Evolutionary conservation across 2,113 vertebrate species (phyloP).

Genomic region (Atrichornis clamosus): DNA sequence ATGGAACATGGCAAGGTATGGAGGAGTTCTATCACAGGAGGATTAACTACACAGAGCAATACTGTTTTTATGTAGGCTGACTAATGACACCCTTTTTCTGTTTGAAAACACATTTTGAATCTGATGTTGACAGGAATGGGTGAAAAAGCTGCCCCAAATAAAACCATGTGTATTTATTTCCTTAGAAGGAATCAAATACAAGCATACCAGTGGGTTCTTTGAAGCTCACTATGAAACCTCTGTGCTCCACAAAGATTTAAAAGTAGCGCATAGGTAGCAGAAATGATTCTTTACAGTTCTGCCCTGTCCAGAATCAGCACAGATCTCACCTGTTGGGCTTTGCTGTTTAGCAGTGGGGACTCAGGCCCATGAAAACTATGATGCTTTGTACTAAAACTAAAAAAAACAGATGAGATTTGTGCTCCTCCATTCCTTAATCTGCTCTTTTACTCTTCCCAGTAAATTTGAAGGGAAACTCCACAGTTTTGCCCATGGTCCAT

Average conservation of each 20-base stretch:
- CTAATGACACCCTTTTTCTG: not conserved
- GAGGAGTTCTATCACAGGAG: not conserved
- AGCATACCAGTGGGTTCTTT: not conserved
- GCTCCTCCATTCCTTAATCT: not conserved
- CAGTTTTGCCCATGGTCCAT: not conserved
- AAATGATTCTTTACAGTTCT: not conserved
- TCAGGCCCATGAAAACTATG: not conserved
- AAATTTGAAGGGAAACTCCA: not conserved
- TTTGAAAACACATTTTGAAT: not conserved
- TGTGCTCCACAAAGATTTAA: not conserved
- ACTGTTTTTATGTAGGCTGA: not conserved
- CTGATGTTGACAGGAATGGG: not conserved
- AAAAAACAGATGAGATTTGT: not conserved
- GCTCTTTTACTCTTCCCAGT: not conserved
- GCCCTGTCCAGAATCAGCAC: not conserved
- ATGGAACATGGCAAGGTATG: not conserved
- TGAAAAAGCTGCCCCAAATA: not conserved
- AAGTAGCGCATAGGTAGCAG: not conserved
- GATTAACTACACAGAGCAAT: not conserved
- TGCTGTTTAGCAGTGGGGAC: not conserved
- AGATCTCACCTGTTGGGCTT: not conserved
- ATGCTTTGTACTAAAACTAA: not conserved
- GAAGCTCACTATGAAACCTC: not conserved
- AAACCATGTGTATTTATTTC: not conserved
- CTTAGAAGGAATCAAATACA: not conserved